Percentiles rank a stretch among this genome's conserved stretches.
Conservation (phyloP, 2,797 vertebrate species). For the Tangara arthus region DNA sequence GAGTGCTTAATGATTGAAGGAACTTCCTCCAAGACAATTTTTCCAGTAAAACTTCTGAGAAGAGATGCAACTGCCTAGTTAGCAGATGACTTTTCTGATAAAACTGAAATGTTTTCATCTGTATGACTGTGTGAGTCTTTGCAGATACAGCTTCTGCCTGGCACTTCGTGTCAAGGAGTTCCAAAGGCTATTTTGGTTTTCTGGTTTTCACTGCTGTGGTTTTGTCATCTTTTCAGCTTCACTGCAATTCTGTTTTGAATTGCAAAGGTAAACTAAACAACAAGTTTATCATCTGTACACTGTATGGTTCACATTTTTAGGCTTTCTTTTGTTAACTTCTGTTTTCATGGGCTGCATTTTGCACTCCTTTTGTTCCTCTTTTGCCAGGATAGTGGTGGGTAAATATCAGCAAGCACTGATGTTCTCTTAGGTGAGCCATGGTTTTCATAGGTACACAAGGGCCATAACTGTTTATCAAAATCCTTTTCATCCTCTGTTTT, state of each 20-base stretch:
- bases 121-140: neutral
- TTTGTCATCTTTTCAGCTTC: conserved; percentile 5
- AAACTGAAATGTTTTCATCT: neutral
- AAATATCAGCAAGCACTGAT: neutral
- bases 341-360: neutral
- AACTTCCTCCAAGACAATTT: neutral
- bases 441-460: neutral
- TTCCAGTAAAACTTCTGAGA: neutral
- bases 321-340: neutral
- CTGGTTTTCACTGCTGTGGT: neutral
- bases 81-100: neutral
- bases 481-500: conserved; percentile 29
- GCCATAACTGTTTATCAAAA: conserved; percentile 20
- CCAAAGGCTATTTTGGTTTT: neutral
- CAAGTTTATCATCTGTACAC: neutral
- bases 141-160: neutral
- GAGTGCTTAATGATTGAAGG: neutral
- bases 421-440: neutral
- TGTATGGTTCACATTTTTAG: neutral
- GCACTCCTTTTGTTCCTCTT: neutral
- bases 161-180: neutral
- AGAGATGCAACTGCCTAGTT: neutral
- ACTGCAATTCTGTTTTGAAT: conserved; percentile 2
- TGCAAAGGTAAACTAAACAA: neutral
- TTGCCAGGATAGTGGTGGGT: neutral